Evolutionary conservation across 2,888 invertebrate genomes (phyloP).

Genomic region (Hemithea aestivaria): DNA sequence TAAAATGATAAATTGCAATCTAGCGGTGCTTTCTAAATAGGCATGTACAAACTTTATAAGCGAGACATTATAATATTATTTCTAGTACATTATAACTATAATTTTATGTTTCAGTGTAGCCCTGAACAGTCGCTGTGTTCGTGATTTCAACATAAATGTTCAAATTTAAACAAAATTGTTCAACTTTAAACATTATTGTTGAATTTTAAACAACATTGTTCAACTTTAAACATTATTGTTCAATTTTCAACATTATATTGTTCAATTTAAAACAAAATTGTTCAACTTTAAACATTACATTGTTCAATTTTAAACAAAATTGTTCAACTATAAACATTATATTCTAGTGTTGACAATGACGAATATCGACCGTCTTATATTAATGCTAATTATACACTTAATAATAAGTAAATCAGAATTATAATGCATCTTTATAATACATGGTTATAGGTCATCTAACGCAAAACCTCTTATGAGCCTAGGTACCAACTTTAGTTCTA

Average conservation of each 20-base stretch:
- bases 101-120: slow-evolving; percentile 36
- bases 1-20: slow-evolving; percentile 8
- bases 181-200: slow-evolving; percentile 22
- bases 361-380: too few relatives aligned
- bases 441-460: too few relatives aligned
- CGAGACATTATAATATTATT: slow-evolving; percentile 36
- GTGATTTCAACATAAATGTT: slow-evolving; percentile 29
- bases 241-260: slow-evolving; percentile 9
- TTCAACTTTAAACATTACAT: too few relatives aligned
- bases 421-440: too few relatives aligned
- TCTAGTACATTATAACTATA: slow-evolving; percentile 44
- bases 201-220: slow-evolving; percentile 7
- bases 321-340: too few relatives aligned
- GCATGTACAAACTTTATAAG: slow-evolving; percentile 36
- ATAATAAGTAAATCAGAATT: too few relatives aligned
- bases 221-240: slow-evolving; percentile 22
- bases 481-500: too few relatives aligned
- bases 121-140: slow-evolving; percentile 50
- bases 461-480: too few relatives aligned
- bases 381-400: too few relatives aligned
- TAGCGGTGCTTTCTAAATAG: slow-evolving; percentile 24
- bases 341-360: too few relatives aligned
- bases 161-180: slow-evolving; percentile 8
- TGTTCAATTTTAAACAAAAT: too few relatives aligned
- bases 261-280: slow-evolving; percentile 10